phyloP scores from a whole-genome alignment of 30 jellyfish, hydroid and myxozoan species.

The Rhopilema esculentum region DNA sequence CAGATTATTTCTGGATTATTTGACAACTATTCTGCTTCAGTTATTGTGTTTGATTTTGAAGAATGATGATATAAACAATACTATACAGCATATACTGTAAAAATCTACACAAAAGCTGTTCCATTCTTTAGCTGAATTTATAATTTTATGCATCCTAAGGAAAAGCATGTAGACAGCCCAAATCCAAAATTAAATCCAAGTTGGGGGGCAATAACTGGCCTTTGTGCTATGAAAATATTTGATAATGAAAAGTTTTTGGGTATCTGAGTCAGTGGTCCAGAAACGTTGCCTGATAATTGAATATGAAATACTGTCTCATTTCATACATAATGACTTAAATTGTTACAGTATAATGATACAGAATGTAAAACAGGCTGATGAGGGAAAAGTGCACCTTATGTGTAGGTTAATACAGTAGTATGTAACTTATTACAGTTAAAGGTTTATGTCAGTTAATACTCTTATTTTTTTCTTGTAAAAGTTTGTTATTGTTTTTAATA shows the following conservation, averaged over 20 bases:
- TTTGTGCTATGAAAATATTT: background rate
- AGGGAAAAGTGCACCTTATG: background rate
- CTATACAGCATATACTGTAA: background rate
- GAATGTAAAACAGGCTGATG: background rate
- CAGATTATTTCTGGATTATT: slow-evolving; percentile 3
- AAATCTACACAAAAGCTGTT: background rate
- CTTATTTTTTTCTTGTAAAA: background rate
- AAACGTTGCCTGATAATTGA: background rate
- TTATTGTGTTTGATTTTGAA: background rate
- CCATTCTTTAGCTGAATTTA: background rate
- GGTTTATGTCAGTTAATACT: background rate
- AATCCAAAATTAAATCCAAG: background rate
- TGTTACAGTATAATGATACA: background rate
- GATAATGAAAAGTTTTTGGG: background rate
- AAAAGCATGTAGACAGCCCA: background rate
- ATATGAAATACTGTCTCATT: background rate
- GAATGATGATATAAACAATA: background rate
- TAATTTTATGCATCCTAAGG: background rate
- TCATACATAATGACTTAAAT: background rate
- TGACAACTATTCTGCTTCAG: slow-evolving; percentile 10
- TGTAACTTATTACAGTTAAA: background rate
- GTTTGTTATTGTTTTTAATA: background rate
- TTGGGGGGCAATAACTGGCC: background rate
- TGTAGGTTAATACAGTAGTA: background rate
- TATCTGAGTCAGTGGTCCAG: background rate